phyloP scores from a whole-genome alignment of 2,888 invertebrate genomes.

The Acleris laterana region DNA sequence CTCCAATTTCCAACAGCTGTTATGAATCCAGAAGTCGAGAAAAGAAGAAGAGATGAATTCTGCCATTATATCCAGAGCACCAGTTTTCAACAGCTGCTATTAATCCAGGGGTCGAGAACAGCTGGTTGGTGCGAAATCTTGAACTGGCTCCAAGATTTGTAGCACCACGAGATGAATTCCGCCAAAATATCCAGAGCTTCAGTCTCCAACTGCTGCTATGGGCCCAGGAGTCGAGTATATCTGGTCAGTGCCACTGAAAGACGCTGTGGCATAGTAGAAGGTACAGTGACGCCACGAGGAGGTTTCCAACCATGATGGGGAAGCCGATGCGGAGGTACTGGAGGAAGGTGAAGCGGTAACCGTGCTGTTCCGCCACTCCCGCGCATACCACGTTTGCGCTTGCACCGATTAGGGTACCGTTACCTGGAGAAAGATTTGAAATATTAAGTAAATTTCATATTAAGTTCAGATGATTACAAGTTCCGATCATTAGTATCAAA shows the following conservation, averaged over 20 bases:
- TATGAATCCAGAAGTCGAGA: too few relatives aligned
- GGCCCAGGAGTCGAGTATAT: neutral
- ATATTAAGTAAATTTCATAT: neutral
- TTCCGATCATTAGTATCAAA: too few relatives aligned
- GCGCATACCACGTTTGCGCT: slow-evolving; percentile 95
- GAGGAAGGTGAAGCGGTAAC: slow-evolving; percentile 91
- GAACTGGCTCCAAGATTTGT: too few relatives aligned
- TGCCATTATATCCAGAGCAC: neutral
- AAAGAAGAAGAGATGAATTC: neutral
- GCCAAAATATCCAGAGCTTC: neutral
- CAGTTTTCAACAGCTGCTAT: too few relatives aligned
- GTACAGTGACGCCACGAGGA: slow-evolving; percentile 86
- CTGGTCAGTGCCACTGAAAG: slow-evolving; percentile 83
- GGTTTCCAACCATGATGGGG: slow-evolving; percentile 90
- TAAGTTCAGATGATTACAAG: too few relatives aligned
- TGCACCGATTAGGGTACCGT: slow-evolving; percentile 94
- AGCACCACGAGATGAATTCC: neutral
- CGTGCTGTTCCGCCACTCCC: slow-evolving; percentile 95
- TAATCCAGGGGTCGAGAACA: too few relatives aligned
- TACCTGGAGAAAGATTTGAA: slow-evolving; percentile 81
- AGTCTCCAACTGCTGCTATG: neutral
- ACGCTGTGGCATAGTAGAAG: slow-evolving; percentile 87
- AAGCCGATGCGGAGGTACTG: slow-evolving; percentile 94
- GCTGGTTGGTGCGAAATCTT: too few relatives aligned
- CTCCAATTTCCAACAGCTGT: too few relatives aligned